Evolutionary conservation across 64 coral and sea anemone species (phyloP), one percentile per base, ranked within the genome.

Genomic region (Montipora capricornis): DNA sequence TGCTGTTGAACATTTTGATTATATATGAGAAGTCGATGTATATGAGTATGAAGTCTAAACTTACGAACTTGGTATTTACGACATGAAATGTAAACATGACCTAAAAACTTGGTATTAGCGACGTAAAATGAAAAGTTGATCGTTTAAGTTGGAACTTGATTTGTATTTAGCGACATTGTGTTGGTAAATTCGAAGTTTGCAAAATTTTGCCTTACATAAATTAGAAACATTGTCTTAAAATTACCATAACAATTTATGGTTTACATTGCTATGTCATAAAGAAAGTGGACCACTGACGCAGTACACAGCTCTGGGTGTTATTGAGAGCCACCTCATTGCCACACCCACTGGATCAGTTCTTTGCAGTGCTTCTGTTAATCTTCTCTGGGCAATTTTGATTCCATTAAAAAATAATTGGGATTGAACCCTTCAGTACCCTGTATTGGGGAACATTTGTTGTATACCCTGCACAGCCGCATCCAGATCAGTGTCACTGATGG

Each of bases 351-450:
- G 61, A 64, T 64, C 61, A 16, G 10, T 64, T 64, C 61, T 64
- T 12, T 64, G 10, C 61, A 64, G 5, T 64, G 61, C 61, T 64
- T 64, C 61, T 64, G 8, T 64, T 64, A 64, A 8, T 64, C 60
- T 64, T 64, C 61, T 64, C 61, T 64, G 61, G 61, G 61, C 61
- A 64, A 64, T 8, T 64, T 64, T 64, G 61, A 64, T 64, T 64
- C 61, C 61, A 15, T 64, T 64, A 3, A 64, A 64, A 64, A 64
- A 64, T 64, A 64, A 64, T 59, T 80, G 88, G 75, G 76, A 79
- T 44, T 80, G 88, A 58, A 90, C 88, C 58, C 88, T 90, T 15
- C 68, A 37, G 47, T 87, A 87, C 68, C 84, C 84, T 13, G 67
- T 15, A 51, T 87, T 75, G 10, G 84, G 84, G 71, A 87, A 87